Percentiles rank a stretch among this genome's conserved stretches.
phyloP scores from a whole-genome alignment of 2,797 vertebrate genomes.

The Distichodus sexfasciatus region DNA sequence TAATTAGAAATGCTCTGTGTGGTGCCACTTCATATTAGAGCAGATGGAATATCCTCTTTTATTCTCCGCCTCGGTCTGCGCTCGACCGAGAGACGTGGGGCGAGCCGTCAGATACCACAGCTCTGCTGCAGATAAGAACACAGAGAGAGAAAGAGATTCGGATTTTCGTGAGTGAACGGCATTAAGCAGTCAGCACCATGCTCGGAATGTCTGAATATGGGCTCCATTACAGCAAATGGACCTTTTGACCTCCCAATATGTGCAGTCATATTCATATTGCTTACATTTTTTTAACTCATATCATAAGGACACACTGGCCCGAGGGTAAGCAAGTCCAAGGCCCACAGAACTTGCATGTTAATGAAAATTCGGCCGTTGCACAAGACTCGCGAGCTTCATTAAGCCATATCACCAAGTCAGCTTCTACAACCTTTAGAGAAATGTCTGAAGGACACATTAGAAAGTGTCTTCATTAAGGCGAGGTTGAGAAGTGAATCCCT shows the following conservation, averaged over 20 bases:
- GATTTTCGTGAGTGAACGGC: not conserved
- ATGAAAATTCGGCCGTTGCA: slow-evolving; percentile 37
- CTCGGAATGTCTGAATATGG: slow-evolving; percentile 6
- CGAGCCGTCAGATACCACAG: not conserved
- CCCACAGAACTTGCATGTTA: slow-evolving; percentile 26
- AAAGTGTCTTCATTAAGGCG: slow-evolving; percentile 42
- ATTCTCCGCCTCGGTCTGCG: slow-evolving; percentile 37
- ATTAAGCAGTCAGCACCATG: slow-evolving; percentile 10
- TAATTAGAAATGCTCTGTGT: slow-evolving; percentile 64
- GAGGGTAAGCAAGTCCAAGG: slow-evolving; percentile 21
- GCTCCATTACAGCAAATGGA: slow-evolving; percentile 16
- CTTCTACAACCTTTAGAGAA: slow-evolving; percentile 47
- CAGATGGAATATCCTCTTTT: slow-evolving; percentile 56
- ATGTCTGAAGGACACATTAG: slow-evolving; percentile 50
- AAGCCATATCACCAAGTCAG: slow-evolving; percentile 27
- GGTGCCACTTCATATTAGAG: slow-evolving; percentile 59
- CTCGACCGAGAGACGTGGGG: slow-evolving; percentile 4
- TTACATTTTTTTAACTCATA: slow-evolving; percentile 20
- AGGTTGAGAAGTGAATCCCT: slow-evolving; percentile 42
- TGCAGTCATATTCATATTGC: slow-evolving; percentile 33
- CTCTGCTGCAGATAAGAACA: not conserved
- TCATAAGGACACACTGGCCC: not conserved
- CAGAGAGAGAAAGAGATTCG: not conserved
- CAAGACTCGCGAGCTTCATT: slow-evolving; percentile 30
- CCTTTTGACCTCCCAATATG: slow-evolving; percentile 4